Conservation (phyloP, 2,113 vertebrate genomes). For the Indicator maculatus region DNA sequence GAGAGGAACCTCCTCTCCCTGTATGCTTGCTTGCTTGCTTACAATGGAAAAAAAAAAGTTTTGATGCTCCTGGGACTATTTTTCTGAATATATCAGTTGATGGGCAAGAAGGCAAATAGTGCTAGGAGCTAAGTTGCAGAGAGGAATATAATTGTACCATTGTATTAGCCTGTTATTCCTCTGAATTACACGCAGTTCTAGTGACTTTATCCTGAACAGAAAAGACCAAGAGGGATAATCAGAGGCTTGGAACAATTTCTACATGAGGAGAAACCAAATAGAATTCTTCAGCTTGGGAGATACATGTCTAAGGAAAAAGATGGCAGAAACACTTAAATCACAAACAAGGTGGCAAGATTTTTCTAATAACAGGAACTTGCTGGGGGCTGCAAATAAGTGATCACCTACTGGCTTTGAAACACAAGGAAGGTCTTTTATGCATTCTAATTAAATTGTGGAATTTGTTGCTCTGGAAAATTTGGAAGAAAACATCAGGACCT, state of each 20-base stretch:
- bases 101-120: slow-evolving; percentile 15
- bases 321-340: slow-evolving; percentile 10
- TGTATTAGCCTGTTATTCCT: slow-evolving; percentile 39
- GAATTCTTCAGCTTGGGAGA: slow-evolving; percentile 33
- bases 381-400: neutral
- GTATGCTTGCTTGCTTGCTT: neutral
- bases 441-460: slow-evolving; percentile 7
- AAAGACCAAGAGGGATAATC: slow-evolving; percentile 53
- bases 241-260: slow-evolving; percentile 42
- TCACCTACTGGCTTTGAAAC: slow-evolving; percentile 17
- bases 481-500: neutral
- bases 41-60: neutral
- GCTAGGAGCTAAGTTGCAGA: slow-evolving; percentile 16
- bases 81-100: neutral
- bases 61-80: neutral
- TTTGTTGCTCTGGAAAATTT: neutral
- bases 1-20: neutral
- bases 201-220: slow-evolving; percentile 27
- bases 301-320: neutral
- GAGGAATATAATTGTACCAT: slow-evolving; percentile 24
- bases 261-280: slow-evolving; percentile 44
- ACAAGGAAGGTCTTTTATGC: neutral
- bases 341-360: slow-evolving; percentile 19
- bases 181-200: slow-evolving; percentile 1
- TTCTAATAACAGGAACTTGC: neutral